phyloP scores from a whole-genome alignment of 2,113 vertebrate genomes.

The Mobula hypostoma region DNA sequence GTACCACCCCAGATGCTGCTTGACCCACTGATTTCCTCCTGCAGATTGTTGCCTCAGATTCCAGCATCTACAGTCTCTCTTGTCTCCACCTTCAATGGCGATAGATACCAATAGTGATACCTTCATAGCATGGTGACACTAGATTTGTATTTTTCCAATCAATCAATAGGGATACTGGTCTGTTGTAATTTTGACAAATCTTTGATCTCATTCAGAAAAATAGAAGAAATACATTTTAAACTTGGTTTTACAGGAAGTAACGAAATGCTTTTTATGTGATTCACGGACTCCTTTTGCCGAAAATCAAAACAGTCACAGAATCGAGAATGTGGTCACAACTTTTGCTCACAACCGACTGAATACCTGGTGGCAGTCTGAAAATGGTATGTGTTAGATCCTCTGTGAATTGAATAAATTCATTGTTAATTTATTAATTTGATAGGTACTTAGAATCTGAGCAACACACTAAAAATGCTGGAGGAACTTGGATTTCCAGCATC shows the following conservation, averaged over 20 bases:
- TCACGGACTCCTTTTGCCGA: constrained; percentile 64
- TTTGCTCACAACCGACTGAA: constrained; percentile 87
- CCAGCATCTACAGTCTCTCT: too few species aligned
- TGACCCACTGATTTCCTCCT: too few species aligned
- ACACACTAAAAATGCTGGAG: too few species aligned
- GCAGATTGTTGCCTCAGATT: too few species aligned
- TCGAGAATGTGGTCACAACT: constrained; percentile 89
- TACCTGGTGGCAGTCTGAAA: constrained; percentile 98
- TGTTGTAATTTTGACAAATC: too few species aligned
- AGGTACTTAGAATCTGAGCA: background rate
- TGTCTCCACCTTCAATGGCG: too few species aligned
- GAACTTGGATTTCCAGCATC: too few species aligned
- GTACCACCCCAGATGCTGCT: too few species aligned
- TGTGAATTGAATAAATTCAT: constrained; percentile 4
- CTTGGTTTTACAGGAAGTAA: constrained; percentile 79
- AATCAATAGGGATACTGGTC: too few species aligned
- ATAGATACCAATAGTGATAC: too few species aligned
- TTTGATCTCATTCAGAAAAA: background rate
- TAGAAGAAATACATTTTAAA: background rate
- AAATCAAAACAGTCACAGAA: constrained; percentile 65
- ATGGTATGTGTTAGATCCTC: constrained; percentile 61
- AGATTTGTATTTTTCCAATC: too few species aligned
- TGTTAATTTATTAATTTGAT: background rate
- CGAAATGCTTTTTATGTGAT: constrained; percentile 90
- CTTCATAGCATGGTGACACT: too few species aligned